Base-by-base conservation (phyloP, 2,113 vertebrate species). In the Leiothrix lutea region DNA sequence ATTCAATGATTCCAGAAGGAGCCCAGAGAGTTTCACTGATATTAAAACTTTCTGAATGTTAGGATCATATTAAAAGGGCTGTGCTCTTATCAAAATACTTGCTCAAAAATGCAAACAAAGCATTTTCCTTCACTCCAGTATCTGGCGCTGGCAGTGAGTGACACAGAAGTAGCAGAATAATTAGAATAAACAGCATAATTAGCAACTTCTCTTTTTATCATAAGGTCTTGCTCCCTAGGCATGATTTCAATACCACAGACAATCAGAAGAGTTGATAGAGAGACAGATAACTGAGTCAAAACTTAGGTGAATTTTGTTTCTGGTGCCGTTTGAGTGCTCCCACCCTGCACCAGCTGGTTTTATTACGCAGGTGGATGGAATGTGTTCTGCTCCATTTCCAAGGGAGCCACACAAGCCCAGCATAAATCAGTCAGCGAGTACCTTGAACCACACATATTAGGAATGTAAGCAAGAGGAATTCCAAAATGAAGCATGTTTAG, bases 391-490 rank as follows among this genome's bases (percentile, higher is more conserved):
- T 96, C 89, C 82, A 92, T 96, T 97, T 97, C 94, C 91, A 90
- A 94, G 73, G 89, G 79, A 97, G 80, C 57, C 73, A 65, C 87
- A 79, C 84, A 73, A 93, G 47, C 72, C 70, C 40, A 4, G 61
- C 64, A 21, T 97, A 97, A 97, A 97, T 97, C 97, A 97, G 75
- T 97, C 96, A 97, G 82, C 91, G 91, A 90, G 92, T 97, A 90
- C 89, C 96, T 95, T 94, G 89, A 95, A 89, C 87, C 4, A 3
- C 94, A 82, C 56, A 44, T 95, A 97, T 87, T 93, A 94, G 89
- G 93, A 94, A 94, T 94, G 91, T 53, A 67, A 88, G 82, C 8
- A 5, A 92, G 54, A 95, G 75, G 89, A 94, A 95, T 86, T 97
- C 94, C 88, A 94, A 90, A 92, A 80, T 40, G 85, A 94, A 97